Evolutionary conservation across 2,888 invertebrate genomes (phyloP).

Genomic region (Sepiola atlantica): DNA sequence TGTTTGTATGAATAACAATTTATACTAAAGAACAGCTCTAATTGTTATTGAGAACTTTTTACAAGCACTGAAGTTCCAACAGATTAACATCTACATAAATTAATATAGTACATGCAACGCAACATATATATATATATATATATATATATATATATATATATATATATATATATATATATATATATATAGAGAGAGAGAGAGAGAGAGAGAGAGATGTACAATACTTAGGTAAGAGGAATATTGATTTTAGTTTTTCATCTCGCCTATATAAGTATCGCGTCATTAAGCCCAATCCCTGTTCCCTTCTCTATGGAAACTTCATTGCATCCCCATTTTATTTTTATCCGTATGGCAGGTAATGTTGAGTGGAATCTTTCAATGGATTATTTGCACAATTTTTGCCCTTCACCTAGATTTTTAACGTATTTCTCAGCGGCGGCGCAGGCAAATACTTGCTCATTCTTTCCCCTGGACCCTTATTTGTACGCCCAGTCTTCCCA

Average conservation of each 20-base stretch:
- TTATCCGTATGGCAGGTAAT: neutral
- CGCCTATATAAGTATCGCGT: too few relatives aligned
- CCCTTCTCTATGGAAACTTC: neutral
- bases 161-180: neutral
- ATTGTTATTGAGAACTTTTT: too few relatives aligned
- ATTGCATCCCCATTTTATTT: neutral
- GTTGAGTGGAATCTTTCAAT: neutral
- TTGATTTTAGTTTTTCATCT: neutral
- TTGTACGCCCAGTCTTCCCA: neutral
- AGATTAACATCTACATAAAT: too few relatives aligned
- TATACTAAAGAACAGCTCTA: too few relatives aligned
- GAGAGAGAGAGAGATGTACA: too few relatives aligned
- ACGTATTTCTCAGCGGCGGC: neutral
- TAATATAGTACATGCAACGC: too few relatives aligned
- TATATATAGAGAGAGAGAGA: too few relatives aligned
- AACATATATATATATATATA: too few relatives aligned
- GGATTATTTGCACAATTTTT: neutral
- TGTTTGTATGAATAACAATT: too few relatives aligned
- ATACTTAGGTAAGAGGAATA: neutral
- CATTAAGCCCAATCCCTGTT: too few relatives aligned
- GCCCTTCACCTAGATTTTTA: slow-evolving; percentile 1
- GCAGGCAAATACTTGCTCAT: neutral
- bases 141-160: neutral
- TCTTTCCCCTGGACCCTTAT: neutral
- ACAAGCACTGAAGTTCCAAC: too few relatives aligned